phyloP scores from a whole-genome alignment of 1,140 invertebrate species.

The Archivesica marissinica region DNA sequence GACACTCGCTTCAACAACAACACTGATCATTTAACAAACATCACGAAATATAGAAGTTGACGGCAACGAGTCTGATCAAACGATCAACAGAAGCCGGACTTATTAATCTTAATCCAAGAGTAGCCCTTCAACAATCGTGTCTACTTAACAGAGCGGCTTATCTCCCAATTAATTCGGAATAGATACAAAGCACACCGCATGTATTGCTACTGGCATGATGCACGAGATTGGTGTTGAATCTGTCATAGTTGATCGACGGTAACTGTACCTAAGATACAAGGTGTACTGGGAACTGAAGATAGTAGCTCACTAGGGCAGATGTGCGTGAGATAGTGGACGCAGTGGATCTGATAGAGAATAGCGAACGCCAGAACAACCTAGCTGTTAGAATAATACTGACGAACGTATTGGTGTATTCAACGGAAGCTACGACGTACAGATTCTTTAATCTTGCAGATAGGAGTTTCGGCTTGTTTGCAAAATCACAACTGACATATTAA shows the following conservation, averaged over 20 bases:
- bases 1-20: too few relatives aligned
- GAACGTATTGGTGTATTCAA: too few relatives aligned
- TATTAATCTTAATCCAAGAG: constrained; percentile 20
- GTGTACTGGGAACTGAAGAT: background rate
- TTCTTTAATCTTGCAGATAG: too few relatives aligned
- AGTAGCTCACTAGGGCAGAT: background rate
- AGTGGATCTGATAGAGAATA: too few relatives aligned
- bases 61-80: background rate
- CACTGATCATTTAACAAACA: background rate
- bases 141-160: constrained; percentile 25
- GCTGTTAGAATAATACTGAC: too few relatives aligned
- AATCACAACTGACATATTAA: too few relatives aligned
- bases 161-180: constrained; percentile 12
- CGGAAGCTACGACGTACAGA: too few relatives aligned
- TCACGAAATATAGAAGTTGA: background rate
- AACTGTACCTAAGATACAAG: background rate
- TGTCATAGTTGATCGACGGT: constrained; percentile 24
- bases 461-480: too few relatives aligned
- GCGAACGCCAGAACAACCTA: too few relatives aligned
- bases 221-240: constrained; percentile 8
- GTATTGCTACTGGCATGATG: constrained; percentile 25
- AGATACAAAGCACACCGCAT: background rate
- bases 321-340: background rate
- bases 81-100: background rate
- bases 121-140: constrained; percentile 1